Percentiles rank a stretch among this genome's conserved stretches.
Conservation (phyloP, 2,797 vertebrate species). For the Phylloscopus collybita region DNA sequence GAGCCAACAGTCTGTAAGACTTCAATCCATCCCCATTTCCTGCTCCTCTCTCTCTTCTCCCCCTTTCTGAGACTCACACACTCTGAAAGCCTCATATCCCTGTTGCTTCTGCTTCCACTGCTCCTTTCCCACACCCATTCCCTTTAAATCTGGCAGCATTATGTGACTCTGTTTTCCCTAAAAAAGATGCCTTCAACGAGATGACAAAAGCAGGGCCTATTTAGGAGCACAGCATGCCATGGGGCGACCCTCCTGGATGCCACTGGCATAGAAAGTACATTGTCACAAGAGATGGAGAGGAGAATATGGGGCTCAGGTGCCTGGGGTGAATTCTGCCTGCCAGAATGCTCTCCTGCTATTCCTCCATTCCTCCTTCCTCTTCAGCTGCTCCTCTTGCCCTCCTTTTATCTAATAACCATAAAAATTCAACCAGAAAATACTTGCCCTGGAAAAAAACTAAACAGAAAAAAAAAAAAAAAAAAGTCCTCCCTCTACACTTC, state of each 20-base stretch:
- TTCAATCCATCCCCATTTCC: background rate
- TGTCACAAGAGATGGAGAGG: background rate
- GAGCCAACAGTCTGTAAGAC: background rate
- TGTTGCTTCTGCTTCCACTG: background rate
- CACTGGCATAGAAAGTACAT: background rate
- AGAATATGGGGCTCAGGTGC: background rate
- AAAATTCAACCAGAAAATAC: background rate
- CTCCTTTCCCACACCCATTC: background rate
- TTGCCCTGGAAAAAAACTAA: background rate
- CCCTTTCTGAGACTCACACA: background rate
- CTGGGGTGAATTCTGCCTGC: background rate
- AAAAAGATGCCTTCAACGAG: conserved; percentile 30
- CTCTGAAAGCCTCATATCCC: background rate
- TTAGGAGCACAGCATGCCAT: background rate
- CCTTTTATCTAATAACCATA: conserved; percentile 2
- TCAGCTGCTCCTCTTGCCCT: background rate
- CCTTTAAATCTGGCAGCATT: background rate
- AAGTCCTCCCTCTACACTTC: conserved; percentile 43
- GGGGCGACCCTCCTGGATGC: conserved; percentile 12
- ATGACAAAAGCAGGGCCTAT: conserved; percentile 33
- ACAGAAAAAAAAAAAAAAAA: background rate
- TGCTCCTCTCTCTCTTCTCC: background rate
- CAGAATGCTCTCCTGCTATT: background rate
- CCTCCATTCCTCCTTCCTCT: background rate
- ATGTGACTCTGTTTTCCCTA: background rate